Evolutionary conservation across 2,888 invertebrate species (phyloP).

Genomic region (Monopis laevigella): DNA sequence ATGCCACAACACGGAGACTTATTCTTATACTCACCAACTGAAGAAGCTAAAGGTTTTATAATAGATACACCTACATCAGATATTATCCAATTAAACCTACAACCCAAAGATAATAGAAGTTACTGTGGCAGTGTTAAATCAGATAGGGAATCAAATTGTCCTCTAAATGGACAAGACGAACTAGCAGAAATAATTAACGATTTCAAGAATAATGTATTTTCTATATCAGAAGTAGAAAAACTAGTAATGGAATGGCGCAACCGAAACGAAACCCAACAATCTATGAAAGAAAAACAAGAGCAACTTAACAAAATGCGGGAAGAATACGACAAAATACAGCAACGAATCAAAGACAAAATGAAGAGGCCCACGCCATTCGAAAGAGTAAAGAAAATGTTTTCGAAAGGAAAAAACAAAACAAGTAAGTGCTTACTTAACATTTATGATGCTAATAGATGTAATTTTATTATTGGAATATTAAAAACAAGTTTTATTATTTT

Average conservation of each 20-base stretch:
- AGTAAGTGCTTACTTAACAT: conserved; percentile 30
- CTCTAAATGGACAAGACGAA: conserved; percentile 74
- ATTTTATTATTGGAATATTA: neutral
- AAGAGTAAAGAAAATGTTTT: conserved; percentile 78
- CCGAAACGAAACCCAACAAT: conserved; percentile 86
- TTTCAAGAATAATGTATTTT: conserved; percentile 88
- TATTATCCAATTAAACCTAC: conserved; percentile 57
- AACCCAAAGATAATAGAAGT: conserved; percentile 44
- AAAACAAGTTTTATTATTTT: conserved; percentile 9
- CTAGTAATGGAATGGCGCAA: conserved; percentile 89
- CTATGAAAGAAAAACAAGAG: conserved; percentile 85
- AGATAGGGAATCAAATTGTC: conserved; percentile 40
- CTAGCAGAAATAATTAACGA: conserved; percentile 87
- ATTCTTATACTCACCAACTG: conserved; percentile 59
- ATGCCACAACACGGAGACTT: conserved; percentile 52
- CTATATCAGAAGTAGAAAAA: conserved; percentile 85
- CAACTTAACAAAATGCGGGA: conserved; percentile 82
- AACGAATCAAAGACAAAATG: conserved; percentile 76
- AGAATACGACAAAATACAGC: conserved; percentile 85
- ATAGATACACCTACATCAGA: conserved; percentile 61
- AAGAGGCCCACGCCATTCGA: conserved; percentile 85
- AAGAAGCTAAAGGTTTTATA: conserved; percentile 53
- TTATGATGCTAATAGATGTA: neutral
- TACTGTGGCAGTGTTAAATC: conserved; percentile 43
- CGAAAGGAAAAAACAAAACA: conserved; percentile 69